Evolutionary conservation across 30 jellyfish, hydroid and myxozoan genomes (phyloP).

Genomic region (Aurelia sp.): DNA sequence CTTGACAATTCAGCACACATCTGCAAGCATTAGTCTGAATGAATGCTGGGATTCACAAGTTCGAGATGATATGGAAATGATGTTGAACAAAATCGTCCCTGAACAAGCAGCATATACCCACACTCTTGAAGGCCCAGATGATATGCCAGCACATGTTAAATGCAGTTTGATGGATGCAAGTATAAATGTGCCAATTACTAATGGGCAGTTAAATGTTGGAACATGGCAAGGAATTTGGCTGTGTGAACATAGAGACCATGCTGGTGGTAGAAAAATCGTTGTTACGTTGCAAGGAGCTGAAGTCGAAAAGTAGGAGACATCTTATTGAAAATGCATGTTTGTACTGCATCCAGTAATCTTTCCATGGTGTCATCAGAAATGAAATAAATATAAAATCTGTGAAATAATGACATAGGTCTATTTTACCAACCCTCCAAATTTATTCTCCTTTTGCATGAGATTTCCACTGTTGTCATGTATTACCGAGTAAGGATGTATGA

Average conservation of each 20-base stretch:
- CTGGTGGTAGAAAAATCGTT: constrained; percentile 77
- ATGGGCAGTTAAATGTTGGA: constrained; percentile 92
- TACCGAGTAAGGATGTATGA: too few species aligned
- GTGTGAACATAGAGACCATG: constrained; percentile 90
- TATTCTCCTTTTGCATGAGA: too few species aligned
- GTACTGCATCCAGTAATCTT: too few species aligned
- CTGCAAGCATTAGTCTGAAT: constrained; percentile 92
- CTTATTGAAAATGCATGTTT: not conserved
- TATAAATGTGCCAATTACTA: constrained; percentile 79
- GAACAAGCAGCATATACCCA: constrained; percentile 88
- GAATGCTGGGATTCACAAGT: constrained; percentile 96
- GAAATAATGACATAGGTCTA: too few species aligned
- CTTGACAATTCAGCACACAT: constrained; percentile 86
- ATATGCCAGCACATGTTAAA: constrained; percentile 98
- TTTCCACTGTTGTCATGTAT: too few species aligned
- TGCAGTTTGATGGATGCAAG: constrained; percentile 94
- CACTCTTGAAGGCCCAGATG: constrained; percentile 96
- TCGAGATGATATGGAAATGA: constrained; percentile 91
- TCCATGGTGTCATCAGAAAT: too few species aligned
- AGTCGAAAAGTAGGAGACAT: constrained; percentile 1
- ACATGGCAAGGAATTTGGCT: constrained; percentile 99
- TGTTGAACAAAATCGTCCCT: constrained; percentile 89
- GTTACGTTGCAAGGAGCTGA: constrained; percentile 92
- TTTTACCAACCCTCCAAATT: too few species aligned
- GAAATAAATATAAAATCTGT: too few species aligned